Base-by-base conservation (phyloP, 2,888 invertebrate species). In the Villa cingulata region DNA sequence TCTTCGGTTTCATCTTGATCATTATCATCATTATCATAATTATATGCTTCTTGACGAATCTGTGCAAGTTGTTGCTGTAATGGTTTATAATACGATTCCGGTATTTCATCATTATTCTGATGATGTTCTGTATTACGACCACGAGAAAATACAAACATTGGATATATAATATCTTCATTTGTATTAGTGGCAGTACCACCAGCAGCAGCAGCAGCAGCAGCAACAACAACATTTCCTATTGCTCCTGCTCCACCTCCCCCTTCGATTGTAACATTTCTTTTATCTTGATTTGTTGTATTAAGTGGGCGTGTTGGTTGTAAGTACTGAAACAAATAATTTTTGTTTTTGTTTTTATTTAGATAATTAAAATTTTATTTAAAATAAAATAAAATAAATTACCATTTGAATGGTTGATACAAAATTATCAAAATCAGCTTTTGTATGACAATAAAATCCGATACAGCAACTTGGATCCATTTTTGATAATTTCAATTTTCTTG, bases 391-490 rank as follows among this genome's bases (percentile, higher is more conserved):
- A 37, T 44, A 46, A 62, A 67, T 64, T 64, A 78, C 78, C 61
- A 80, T 74, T 61, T 80, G 77, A 45, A 83, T 80, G 53, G 76
- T 74, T 64, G 80, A 79, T 34, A 83, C 71, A 65, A 86, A 85
- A 55, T 77, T 80, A 57, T 83, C 78, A 66, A 90, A 86, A 57
- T 89, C 85, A 51, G 75, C 73, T 67, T 78, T 78, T 48, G 81
- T 81, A 48, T 77, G 74, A 59, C 88, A 81, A 68, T 90, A 91
- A 67, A 92, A 92, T 16, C 90, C 91, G 51, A 91, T 80, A 59
- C 90, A 88, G 66, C 90, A 91, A 54, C 89, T 89, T 14, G 91
- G 91, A 70, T 92, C 92, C 83, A 92, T 86, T 72, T 87, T 87
- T 48, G 73, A 78, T 17, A 88, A 74, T 52, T 85, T 77, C 71